Percentiles rank a stretch among this genome's conserved stretches.
These are phyloP conservation scores for Orbicella faveolata DNA, from an alignment of 64 coral and sea anemone genomes.

Conservation along the genomic window DNA sequence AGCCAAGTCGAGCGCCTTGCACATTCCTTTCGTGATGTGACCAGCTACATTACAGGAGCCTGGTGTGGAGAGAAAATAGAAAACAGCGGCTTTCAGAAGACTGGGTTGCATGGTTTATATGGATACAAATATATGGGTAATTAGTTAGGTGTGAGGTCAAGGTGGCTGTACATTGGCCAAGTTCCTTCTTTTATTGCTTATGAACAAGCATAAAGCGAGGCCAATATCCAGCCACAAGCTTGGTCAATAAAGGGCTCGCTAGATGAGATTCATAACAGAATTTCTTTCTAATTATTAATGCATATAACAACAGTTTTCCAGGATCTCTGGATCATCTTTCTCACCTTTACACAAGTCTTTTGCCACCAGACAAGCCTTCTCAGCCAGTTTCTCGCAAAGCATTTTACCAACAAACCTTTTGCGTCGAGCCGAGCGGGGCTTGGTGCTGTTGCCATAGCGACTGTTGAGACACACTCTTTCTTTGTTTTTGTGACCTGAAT, in stretches of 20 bases:
- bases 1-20: conserved; percentile 64
- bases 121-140: too few relatives aligned
- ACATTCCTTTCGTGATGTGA: conserved; percentile 80
- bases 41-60: conserved; percentile 68
- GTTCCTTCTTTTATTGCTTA: too few relatives aligned
- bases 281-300: background rate
- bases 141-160: too few relatives aligned
- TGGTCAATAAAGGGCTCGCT: too few relatives aligned
- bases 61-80: background rate
- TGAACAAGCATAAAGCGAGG: too few relatives aligned
- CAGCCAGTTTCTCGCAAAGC: conserved; percentile 50
- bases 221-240: too few relatives aligned
- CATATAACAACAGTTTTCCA: background rate
- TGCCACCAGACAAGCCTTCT: conserved; percentile 11
- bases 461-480: background rate
- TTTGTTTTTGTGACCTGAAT: background rate
- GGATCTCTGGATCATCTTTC: background rate
- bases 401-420: conserved; percentile 53
- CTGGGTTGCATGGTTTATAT: too few relatives aligned
- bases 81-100: background rate
- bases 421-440: background rate
- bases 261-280: too few relatives aligned
- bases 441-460: background rate
- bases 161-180: too few relatives aligned
- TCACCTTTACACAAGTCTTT: conserved; percentile 52